Evolutionary conservation across 2,113 vertebrate genomes (phyloP).

Genomic region (Chaetura pelagica): DNA sequence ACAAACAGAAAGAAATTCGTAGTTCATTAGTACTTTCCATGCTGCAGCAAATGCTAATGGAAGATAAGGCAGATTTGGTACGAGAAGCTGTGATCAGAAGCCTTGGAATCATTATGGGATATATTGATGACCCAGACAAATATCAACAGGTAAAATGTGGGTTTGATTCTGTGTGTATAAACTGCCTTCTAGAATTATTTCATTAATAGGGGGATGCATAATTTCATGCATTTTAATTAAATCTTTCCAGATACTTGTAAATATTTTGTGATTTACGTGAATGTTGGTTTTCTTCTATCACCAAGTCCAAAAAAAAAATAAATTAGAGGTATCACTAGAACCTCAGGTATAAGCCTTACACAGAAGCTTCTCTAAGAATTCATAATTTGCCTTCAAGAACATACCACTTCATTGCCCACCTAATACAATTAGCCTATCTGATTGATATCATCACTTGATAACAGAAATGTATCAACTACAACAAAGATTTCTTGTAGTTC

Average conservation of each 20-base stretch:
- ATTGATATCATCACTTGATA: background rate
- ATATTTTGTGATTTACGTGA: background rate
- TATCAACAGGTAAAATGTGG: slow-evolving; percentile 88
- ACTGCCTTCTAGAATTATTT: background rate
- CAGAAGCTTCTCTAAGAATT: background rate
- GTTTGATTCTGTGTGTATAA: background rate
- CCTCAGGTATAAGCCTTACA: background rate
- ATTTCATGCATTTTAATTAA: background rate
- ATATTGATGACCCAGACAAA: slow-evolving; percentile 97
- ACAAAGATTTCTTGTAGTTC: background rate
- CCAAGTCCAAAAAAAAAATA: background rate
- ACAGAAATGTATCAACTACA: background rate
- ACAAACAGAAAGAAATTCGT: slow-evolving; percentile 94
- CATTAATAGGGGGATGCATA: background rate
- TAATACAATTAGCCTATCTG: background rate
- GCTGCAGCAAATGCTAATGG: slow-evolving; percentile 97
- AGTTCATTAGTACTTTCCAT: slow-evolving; percentile 98
- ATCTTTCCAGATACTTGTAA: background rate
- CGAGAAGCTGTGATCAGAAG: slow-evolving; percentile 99
- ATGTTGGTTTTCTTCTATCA: background rate
- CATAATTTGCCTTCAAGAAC: background rate
- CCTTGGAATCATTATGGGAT: slow-evolving; percentile 97
- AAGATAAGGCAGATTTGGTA: slow-evolving; percentile 98
- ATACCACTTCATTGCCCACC: background rate
- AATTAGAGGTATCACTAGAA: background rate